Evolutionary conservation across 2,113 vertebrate genomes (phyloP).

Genomic region (Theristicus caerulescens): DNA sequence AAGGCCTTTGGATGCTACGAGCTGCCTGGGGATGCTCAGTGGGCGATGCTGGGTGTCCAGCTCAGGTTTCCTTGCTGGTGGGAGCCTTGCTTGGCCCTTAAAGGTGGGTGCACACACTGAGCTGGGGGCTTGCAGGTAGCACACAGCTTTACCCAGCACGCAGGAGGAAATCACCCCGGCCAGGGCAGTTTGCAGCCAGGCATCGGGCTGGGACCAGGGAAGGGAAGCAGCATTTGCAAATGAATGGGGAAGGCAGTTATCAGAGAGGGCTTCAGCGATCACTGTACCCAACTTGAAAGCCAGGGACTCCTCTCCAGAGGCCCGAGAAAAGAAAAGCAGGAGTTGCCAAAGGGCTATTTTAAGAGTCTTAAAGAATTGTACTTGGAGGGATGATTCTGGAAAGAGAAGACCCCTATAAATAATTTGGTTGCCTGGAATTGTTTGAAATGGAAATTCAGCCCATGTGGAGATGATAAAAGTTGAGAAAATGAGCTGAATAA

Average conservation of each 20-base stretch:
- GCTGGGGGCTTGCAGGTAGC: not conserved
- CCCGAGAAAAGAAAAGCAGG: not conserved
- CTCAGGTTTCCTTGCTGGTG: not conserved
- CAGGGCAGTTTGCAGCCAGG: not conserved
- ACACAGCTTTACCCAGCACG: not conserved
- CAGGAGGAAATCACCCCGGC: not conserved
- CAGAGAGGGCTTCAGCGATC: not conserved
- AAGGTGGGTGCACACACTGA: not conserved
- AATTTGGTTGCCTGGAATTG: not conserved
- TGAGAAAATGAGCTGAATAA: not conserved
- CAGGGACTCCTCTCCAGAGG: not conserved
- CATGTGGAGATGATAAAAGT: not conserved
- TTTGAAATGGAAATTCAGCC: conserved; percentile 36
- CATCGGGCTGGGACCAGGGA: not conserved
- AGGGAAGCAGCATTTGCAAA: not conserved
- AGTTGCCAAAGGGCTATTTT: not conserved
- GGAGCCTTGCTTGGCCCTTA: not conserved
- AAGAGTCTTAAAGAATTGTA: not conserved
- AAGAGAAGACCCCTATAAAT: not conserved
- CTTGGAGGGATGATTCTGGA: not conserved
- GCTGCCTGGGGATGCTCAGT: not conserved
- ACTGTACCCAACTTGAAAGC: not conserved
- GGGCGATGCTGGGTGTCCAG: too few species aligned
- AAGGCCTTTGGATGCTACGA: not conserved
- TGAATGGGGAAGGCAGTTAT: not conserved